phyloP scores from a whole-genome alignment of 1,140 invertebrate species.

The Drosophila dunni region DNA sequence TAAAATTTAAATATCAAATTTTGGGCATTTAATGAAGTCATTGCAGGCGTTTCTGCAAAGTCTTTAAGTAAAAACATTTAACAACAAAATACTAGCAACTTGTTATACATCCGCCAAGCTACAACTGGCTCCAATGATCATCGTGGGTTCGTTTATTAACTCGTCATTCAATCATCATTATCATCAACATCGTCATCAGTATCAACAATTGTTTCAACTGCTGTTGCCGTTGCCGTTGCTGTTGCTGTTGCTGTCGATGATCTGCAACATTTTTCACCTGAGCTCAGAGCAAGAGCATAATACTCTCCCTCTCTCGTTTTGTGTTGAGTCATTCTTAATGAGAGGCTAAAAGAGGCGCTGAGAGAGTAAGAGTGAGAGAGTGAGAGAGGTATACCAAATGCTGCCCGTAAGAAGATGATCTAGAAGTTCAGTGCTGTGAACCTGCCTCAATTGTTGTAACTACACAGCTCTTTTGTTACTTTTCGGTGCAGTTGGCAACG shows the following conservation, averaged over 20 bases:
- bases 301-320: constrained; percentile 38
- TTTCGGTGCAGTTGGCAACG: constrained; percentile 77
- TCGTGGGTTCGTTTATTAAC: constrained; percentile 45
- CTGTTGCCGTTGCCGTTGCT: background rate
- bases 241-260: constrained; percentile 46
- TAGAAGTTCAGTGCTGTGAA: constrained; percentile 73
- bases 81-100: constrained; percentile 39
- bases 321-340: constrained; percentile 58
- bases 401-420: constrained; percentile 64
- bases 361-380: constrained; percentile 25
- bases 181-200: constrained; percentile 24
- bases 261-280: constrained; percentile 72
- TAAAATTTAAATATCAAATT: constrained; percentile 77
- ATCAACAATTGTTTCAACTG: constrained; percentile 24
- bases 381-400: constrained; percentile 6
- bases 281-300: constrained; percentile 34
- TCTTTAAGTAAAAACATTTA: constrained; percentile 15
- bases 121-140: constrained; percentile 38
- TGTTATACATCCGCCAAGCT: constrained; percentile 70
- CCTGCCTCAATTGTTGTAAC: constrained; percentile 75
- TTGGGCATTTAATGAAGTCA: constrained; percentile 74
- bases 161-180: constrained; percentile 10
- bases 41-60: constrained; percentile 62
- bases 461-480: constrained; percentile 45
- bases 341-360: background rate